Conservation (phyloP, 2,113 vertebrate species). For the Mixornis gularis region DNA sequence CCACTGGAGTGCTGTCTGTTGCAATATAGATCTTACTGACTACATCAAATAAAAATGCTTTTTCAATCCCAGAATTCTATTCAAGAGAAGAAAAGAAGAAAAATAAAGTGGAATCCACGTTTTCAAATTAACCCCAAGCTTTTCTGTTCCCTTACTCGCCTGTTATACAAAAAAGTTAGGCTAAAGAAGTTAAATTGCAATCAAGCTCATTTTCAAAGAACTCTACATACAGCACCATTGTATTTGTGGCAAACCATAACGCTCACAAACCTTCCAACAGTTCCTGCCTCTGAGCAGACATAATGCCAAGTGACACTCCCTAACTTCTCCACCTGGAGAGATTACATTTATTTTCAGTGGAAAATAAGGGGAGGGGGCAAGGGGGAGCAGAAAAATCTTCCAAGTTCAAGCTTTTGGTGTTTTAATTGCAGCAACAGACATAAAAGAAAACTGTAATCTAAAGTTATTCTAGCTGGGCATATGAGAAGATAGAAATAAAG, state of each 20-base stretch:
- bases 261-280: not conserved
- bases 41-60: constrained; percentile 87
- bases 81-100: constrained; percentile 25
- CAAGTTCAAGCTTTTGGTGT: not conserved
- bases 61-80: constrained; percentile 88
- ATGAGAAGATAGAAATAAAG: not conserved
- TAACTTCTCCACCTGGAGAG: not conserved
- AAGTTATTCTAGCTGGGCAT: not conserved
- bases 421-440: not conserved
- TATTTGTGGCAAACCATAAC: not conserved
- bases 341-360: not conserved
- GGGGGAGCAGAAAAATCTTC: not conserved
- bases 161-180: not conserved
- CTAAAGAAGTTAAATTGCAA: not conserved
- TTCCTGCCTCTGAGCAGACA: not conserved
- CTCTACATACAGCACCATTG: not conserved
- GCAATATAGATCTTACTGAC: constrained; percentile 88
- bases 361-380: not conserved
- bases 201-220: not conserved
- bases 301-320: not conserved
- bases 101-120: not conserved
- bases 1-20: constrained; percentile 85
- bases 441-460: not conserved
- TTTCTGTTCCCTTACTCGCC: not conserved
- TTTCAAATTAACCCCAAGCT: not conserved